Base-by-base conservation (phyloP, 1,140 invertebrate species). In the Andricus grossulariae region DNA sequence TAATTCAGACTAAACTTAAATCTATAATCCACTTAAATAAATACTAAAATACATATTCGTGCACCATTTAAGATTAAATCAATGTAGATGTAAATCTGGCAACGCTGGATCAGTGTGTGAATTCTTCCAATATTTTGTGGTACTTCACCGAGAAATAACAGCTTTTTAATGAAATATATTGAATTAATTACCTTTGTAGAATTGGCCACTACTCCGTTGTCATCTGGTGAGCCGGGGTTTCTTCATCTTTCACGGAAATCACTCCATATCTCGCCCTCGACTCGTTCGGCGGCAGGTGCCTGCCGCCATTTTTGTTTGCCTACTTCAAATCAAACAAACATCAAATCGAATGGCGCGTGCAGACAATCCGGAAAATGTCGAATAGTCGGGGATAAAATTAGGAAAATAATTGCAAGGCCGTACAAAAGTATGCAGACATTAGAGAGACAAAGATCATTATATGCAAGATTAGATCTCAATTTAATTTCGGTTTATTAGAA, bases 251-350 rank as follows among this genome's bases (percentile, higher is more conserved):
- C 73, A 32, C n/a, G 21, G 39, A 81, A 78, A 50, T 75, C 13
- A 16, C 25, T 21, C 15, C 11, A 76, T 54, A 79, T 70, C n/a
- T 54, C 57, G 70, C 57, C 12, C 76, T 71, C 21, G 66, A 18
- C 12, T 49, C 57, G 55, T 78, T 60, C 50, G 18, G 70, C 55
- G 60, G 50, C 77, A 75, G 39, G 15, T 77, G 51, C 60, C 21
- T 55, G 82, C 55, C 85, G 85, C 85, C 85, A 87, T 87, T 80
- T 87, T 87, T 80, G 72, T 77, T 80, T 74, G 39, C 7, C 39
- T 45, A 45, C 10, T 45, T 45, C 39, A 45, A 32, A 32, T 3
- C 3, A 1, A 25, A 3, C 1, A 3, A 25, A 25, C 1, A 25
- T 32, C 25, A 32, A 32, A 32, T 32, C 25, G 5, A 2, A 32